Conservation (phyloP, 2,113 vertebrate genomes). For the Pantherophis guttatus region DNA sequence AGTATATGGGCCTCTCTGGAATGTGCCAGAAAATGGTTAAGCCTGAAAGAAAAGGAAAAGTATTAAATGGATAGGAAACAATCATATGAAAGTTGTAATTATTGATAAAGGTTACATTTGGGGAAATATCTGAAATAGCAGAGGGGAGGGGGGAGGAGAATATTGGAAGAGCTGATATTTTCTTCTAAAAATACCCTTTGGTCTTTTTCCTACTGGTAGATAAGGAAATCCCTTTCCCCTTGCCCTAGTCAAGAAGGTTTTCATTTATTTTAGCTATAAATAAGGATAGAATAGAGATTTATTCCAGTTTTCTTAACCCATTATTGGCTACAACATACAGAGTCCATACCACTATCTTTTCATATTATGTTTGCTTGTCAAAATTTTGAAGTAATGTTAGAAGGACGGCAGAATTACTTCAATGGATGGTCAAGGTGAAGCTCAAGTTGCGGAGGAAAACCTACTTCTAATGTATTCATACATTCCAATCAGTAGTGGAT, state of each 20-base stretch:
- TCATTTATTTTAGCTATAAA: neutral
- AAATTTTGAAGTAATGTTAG: conserved; percentile 22
- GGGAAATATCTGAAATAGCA: neutral
- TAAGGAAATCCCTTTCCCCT: neutral
- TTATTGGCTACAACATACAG: conserved; percentile 44
- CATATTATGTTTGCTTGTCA: conserved; percentile 43
- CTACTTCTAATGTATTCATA: conserved; percentile 9
- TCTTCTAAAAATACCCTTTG: neutral
- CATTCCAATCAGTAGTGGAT: no score
- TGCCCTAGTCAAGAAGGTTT: neutral
- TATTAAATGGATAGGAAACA: neutral
- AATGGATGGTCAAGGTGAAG: conserved; percentile 30
- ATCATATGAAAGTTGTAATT: neutral
- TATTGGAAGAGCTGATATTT: neutral
- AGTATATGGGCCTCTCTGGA: neutral
- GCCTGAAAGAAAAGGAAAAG: neutral
- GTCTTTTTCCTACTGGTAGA: neutral
- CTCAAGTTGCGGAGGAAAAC: neutral
- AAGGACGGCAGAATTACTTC: neutral
- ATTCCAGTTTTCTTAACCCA: neutral
- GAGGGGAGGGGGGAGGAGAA: neutral
- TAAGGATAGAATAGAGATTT: conserved; percentile 26
- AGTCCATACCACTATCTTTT: conserved; percentile 42
- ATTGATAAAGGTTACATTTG: neutral
- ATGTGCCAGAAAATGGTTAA: neutral